Base-by-base conservation (phyloP, 2,888 invertebrate genomes). In the Flexamia atlantica region DNA sequence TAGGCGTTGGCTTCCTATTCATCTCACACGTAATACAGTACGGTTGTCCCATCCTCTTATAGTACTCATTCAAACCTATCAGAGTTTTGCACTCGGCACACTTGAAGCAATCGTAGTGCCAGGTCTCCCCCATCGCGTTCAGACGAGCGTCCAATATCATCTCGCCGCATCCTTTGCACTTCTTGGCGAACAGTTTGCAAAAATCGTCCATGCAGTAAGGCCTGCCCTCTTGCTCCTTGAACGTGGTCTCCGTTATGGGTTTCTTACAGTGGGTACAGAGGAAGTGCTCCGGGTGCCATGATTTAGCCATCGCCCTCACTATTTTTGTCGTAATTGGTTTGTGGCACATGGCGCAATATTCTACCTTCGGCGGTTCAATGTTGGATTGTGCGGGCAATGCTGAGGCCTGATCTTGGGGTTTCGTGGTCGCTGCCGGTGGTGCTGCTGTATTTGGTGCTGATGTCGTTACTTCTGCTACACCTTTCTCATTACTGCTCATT, bases 51-150 rank as follows among this genome's bases (percentile, higher is more conserved):
- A 12, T 53, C 53, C 23, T 53, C 53, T 53, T 23, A 17, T 2
- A 2, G 14, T 23, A 53, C 2, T 53, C 20, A 5, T 53, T 53
- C 4, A 53, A 0, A 23, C 2, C 20, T 4, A 53, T 53, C 20
- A 10, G 4, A 5, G 20, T 53, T 3, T 53, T 20, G 20, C 53
- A 10, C 20, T 23, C 23, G 14, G 14, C 10, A 23, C 53, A 53
- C 20, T 53, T 53, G 20, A 53, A 53, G 23, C 53, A 53, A 2
- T 98, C 95, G 84, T 97, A 95, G 90, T 98, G 98, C 97, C 97
- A 98, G 85, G 96, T 95, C 88, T 94, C 94, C 83, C 96, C 96
- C 90, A 98, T 91, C 0, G 98, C 98, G 87, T 96, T 96, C 88
- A 98, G 95, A 89, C 97, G 96, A 91, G 96, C 93, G 89, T 93